phyloP scores from a whole-genome alignment of 1,140 invertebrate species.

The Babylonia areolata region DNA sequence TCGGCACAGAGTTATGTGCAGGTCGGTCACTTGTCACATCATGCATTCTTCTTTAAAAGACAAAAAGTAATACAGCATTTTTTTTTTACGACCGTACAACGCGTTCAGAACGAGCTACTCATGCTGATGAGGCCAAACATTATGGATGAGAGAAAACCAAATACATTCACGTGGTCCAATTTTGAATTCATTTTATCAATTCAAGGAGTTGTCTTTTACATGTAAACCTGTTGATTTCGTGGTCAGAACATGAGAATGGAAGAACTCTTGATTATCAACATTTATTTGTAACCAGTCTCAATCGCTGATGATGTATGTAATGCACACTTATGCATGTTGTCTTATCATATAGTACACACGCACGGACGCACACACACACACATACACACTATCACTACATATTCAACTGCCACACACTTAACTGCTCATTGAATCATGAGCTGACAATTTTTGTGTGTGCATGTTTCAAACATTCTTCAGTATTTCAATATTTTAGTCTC shows the following conservation, averaged over 20 bases:
- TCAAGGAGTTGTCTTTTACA: too few relatives aligned
- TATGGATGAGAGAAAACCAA: too few relatives aligned
- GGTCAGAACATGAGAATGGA: slow-evolving; percentile 22
- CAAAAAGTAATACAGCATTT: neutral
- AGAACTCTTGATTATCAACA: slow-evolving; percentile 7
- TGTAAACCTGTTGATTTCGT: neutral
- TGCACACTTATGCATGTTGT: too few relatives aligned
- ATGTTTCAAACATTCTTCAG: too few relatives aligned
- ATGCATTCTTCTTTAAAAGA: neutral
- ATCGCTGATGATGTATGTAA: neutral
- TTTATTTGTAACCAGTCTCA: neutral
- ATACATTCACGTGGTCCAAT: too few relatives aligned
- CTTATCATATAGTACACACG: too few relatives aligned
- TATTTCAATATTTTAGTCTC: too few relatives aligned
- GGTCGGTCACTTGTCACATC: neutral
- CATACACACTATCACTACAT: neutral
- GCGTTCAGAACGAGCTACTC: too few relatives aligned
- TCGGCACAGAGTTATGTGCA: slow-evolving; percentile 6
- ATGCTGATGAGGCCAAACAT: too few relatives aligned
- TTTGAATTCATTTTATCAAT: too few relatives aligned
- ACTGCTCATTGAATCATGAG: neutral
- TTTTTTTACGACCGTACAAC: too few relatives aligned
- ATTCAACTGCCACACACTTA: neutral
- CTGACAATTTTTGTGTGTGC: too few relatives aligned
- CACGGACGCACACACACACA: neutral